These are phyloP conservation scores for Nasonia vitripennis DNA, from an alignment of 1,140 invertebrate species.

Conservation along the genomic window DNA sequence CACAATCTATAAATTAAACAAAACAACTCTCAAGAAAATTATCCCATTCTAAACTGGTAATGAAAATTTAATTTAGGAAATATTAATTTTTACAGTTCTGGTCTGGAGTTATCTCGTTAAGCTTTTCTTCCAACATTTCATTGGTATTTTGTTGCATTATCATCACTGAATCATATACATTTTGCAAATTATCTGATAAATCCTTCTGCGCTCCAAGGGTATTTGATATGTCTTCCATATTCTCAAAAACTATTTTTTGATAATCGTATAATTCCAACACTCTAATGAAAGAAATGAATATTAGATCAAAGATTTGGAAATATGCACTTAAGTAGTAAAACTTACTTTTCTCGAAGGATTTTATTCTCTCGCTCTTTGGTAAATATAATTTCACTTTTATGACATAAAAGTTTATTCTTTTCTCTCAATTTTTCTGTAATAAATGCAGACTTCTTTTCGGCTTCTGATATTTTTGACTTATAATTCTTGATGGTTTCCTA, in stretches of 20 bases:
- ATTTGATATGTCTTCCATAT: constrained; percentile 34
- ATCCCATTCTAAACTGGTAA: background rate
- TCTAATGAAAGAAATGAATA: constrained; percentile 17
- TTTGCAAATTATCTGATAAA: constrained; percentile 13
- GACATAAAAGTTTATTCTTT: constrained; percentile 35
- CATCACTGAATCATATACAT: constrained; percentile 14
- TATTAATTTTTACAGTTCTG: constrained; percentile 22
- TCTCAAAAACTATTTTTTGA: constrained; percentile 47
- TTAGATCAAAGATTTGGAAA: background rate
- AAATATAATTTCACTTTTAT: constrained; percentile 43
- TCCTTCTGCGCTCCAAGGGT: constrained; percentile 12
- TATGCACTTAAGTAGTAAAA: background rate
- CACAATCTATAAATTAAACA: constrained; percentile 8
- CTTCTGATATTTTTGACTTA: constrained; percentile 35
- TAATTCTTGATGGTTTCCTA: constrained; percentile 44
- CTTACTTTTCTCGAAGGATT: constrained; percentile 46
- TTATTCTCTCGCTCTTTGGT: constrained; percentile 46
- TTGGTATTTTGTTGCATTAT: constrained; percentile 27
- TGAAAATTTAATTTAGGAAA: constrained; percentile 21
- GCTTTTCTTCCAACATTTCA: constrained; percentile 24
- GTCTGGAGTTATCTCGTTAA: constrained; percentile 30
- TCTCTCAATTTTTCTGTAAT: constrained; percentile 21
- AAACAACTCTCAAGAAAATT: background rate
- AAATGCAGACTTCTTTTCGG: background rate
- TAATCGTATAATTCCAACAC: constrained; percentile 42